Evolutionary conservation across 2,888 invertebrate species (phyloP).

Genomic region (Nephrotoma appendiculata): DNA sequence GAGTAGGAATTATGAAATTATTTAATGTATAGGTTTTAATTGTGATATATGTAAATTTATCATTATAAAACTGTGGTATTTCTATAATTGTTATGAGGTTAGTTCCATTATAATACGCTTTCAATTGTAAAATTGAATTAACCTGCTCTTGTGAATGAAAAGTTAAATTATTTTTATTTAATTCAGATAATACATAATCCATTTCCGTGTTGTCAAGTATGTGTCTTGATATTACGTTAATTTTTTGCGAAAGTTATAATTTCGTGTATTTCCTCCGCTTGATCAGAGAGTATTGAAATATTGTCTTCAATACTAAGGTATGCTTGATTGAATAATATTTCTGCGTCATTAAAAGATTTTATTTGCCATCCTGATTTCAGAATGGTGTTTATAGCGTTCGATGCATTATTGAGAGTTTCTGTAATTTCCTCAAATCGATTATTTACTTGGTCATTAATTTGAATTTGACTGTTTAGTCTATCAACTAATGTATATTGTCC

Average conservation of each 20-base stretch:
- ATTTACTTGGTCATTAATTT: not conserved
- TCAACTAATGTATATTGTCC: not conserved
- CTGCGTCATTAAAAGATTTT: not conserved
- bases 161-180: not conserved
- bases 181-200: not conserved
- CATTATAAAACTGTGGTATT: not conserved
- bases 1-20: not conserved
- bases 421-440: not conserved
- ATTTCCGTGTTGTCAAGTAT: not conserved
- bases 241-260: not conserved
- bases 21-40: not conserved
- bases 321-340: not conserved
- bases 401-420: not conserved
- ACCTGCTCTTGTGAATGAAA: not conserved
- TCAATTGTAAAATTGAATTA: not conserved
- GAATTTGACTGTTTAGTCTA: not conserved
- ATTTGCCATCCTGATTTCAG: not conserved
- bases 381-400: not conserved
- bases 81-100: not conserved
- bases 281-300: not conserved
- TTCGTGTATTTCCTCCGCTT: not conserved
- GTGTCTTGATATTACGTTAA: not conserved
- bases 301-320: not conserved
- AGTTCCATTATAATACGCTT: not conserved
- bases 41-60: not conserved